Evolutionary conservation across 2,113 vertebrate species (phyloP), one percentile per base, ranked within the genome.

Genomic region (Nothobranchius kuhntae): DNA sequence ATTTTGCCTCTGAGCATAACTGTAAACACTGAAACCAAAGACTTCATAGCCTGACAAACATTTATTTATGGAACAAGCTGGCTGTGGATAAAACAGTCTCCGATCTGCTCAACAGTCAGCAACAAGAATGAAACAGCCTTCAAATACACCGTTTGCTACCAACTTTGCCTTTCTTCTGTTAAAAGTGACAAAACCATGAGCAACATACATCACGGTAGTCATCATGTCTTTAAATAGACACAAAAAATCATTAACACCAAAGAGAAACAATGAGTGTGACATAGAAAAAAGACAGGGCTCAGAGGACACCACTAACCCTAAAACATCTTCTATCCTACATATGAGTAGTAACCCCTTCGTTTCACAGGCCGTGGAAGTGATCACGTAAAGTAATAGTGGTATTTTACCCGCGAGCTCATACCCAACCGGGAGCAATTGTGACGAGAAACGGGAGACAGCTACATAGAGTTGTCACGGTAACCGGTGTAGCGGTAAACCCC

Each of bases 261-360:
- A 17, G 54, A 69, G 47, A 61, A 61, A 46, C 13, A 21, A 26
- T 13, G 42, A 48, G 24, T 30, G 8, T 61, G 21, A 79, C 30
- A 72, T 38, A 26, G 24, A 42, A 62, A 35, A 40, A 15, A 56
- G 30, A 30, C 30, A 30, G 30, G 30, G 66, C 64, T 53, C 40
- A 70, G 59, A 67, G 56, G 2, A 53, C 58, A 66, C 76, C 57
- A 65, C 71, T 61, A 64, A 68, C 61, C 74, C 68, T 79, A 63
- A 54, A 68, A 84, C 61, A 75, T 72, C 77, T 77, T 70, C 51
- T 53, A 71, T 65, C 36, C 68, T 76, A 80, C 53, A 63, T 82
- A 86, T 59, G 64, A 4, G 30, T 30, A 4, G 30, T 30, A 30
- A 30, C 21, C 21, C 21, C 21, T 21, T 21, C 21, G 21, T 21